These are phyloP conservation scores for Nothocercus julius DNA, from an alignment of 2,113 vertebrate species.

Conservation along the genomic window DNA sequence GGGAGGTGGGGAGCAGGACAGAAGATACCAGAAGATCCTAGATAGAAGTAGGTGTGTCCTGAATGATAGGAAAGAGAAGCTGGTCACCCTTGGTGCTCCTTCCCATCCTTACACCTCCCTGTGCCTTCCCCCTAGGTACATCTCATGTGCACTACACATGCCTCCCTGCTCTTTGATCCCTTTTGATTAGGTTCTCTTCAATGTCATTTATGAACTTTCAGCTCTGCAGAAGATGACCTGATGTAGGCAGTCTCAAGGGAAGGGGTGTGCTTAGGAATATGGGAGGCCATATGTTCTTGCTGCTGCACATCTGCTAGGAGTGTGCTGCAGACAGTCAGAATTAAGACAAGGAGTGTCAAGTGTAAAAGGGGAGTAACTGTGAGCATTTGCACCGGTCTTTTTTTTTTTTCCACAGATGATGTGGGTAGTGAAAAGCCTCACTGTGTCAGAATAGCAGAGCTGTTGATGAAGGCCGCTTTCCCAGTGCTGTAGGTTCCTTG, in stretches of 20 bases:
- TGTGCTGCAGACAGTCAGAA: not conserved
- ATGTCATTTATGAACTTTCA: fast-evolving
- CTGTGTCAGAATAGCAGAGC: not conserved
- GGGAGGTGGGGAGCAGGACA: not conserved
- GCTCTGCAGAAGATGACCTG: not conserved
- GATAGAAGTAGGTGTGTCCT: not conserved
- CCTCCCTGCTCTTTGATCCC: not conserved
- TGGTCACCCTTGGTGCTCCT: not conserved
- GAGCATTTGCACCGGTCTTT: not conserved
- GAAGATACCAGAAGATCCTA: not conserved
- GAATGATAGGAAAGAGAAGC: not conserved
- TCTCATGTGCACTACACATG: fast-evolving
- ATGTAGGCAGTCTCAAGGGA: not conserved
- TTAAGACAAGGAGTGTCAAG: fast-evolving
- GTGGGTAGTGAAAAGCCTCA: not conserved
- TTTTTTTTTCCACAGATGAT: not conserved
- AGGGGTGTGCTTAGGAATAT: not conserved
- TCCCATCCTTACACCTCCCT: not conserved
- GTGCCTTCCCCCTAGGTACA: not conserved
- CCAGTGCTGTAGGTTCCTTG: not conserved
- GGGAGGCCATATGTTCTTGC: not conserved
- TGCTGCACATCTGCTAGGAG: not conserved
- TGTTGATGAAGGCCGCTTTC: not conserved
- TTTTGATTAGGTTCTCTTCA: not conserved
- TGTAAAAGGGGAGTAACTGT: not conserved